Evolutionary conservation across 2,797 vertebrate species (phyloP).

Genomic region (Sebastes elongatus): DNA sequence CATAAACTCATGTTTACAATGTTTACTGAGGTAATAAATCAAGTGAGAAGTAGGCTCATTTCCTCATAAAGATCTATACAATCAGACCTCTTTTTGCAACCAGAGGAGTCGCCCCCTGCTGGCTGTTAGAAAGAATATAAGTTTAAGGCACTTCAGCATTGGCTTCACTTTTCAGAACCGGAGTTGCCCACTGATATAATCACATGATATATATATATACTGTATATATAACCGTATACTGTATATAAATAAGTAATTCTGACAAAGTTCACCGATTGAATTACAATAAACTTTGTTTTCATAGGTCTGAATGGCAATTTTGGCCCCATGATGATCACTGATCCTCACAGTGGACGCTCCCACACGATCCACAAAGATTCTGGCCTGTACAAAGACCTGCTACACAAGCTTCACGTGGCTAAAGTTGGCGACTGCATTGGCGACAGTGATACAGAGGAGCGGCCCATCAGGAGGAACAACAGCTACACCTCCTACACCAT

Average conservation of each 20-base stretch:
- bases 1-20: no score
- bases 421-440: slow-evolving; percentile 95
- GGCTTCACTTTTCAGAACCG: no score
- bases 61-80: accelerated
- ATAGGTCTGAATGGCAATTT: slow-evolving; percentile 70
- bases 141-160: no score
- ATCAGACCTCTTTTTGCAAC: no score
- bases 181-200: no score
- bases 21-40: no score
- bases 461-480: slow-evolving; percentile 93
- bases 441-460: slow-evolving; percentile 91
- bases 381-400: slow-evolving; percentile 94
- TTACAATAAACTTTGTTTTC: background rate
- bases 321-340: slow-evolving; percentile 76
- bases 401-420: slow-evolving; percentile 92
- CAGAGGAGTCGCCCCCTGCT: no score
- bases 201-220: no score
- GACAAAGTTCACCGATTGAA: background rate
- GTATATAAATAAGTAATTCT: background rate
- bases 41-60: no score
- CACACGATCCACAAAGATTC: slow-evolving; percentile 96
- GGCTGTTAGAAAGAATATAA: no score
- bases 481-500: slow-evolving; percentile 98
- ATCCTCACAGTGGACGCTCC: slow-evolving; percentile 85
- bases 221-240: no score